Evolutionary conservation across 2,888 invertebrate genomes (phyloP), one percentile per base, ranked within the genome.

Genomic region (Macrophya alboannulata): DNA sequence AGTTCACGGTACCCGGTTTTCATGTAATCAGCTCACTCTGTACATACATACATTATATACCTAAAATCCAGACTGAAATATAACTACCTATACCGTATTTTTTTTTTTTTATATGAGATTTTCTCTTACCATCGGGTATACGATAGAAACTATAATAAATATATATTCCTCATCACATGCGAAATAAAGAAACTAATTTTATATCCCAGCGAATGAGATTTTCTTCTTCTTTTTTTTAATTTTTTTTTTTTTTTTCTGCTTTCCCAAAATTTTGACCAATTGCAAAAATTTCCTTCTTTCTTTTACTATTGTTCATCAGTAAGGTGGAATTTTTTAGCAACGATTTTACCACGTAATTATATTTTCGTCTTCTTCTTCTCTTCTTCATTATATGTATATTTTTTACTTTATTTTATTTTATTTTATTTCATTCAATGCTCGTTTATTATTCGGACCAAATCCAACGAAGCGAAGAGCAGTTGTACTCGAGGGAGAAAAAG

Each of bases 1-100:
- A 43, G 72, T 74, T 74, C 72, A 45, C 45, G 72, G 43, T 74
- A 45, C 45, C 21, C 45, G 6, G 45, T 74, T 74, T 74, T 74
- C 72, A 12, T 25, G 72, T 45, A 74, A 74, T 74, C 72, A 45
- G n/a, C 5, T 43, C 43, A 17, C 40, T 17, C 31, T 31, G 31
- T 68, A 37, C 17, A 6, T 31, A 31, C 9, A n/a, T 55, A 55
- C n/a, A 55, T 25, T 55, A 55, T 4, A 55, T 25, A 15, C 15
- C 1, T 68, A 68, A 15, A 12, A 62, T 62, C 4, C 25, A 25
- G 10, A 62, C 62, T 31, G 62, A 12, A 62, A 68, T 37, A 68
- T 37, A 68, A 25, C 62, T 62, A 31, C 17, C 68, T 37, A n/a
- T n/a, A 5, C 55, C 55, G 31, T 31, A 62, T 62, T 12, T 31